Base-by-base conservation (phyloP, 2,888 invertebrate genomes). In the Rhodophaea formosa region DNA sequence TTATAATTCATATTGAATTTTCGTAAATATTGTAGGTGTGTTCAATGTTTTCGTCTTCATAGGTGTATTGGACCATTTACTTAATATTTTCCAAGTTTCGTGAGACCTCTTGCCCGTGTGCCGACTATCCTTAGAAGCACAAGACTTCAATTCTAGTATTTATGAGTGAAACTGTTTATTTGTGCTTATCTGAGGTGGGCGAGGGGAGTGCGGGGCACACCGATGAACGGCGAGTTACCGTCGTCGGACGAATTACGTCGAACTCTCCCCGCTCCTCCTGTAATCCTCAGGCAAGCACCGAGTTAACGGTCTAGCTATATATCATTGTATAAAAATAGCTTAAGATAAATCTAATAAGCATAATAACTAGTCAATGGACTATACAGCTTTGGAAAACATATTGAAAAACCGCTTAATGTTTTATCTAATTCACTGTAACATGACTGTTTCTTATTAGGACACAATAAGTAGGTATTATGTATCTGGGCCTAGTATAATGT, bases 401-500 rank as follows among this genome's bases (percentile, higher is more conserved):
- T 35, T 1, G n/a, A 65, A 66, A 68, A 64, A 65, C 66, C 62
- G 74, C 74, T 74, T 77, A 68, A 69, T 62, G 51, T 59, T 46
- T 62, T 46, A 65, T 60, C 56, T 60, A 62, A 63, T 61, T 45
- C 56, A 53, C 51, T 46, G 59, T 62, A 57, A 61, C 62, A 62
- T 62, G 65, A 65, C 65, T 65, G 65, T 65, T 49, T 49, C 56
- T 56, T 56, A 15, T 51, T 62, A 63, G 60, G 62, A 59, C 62
- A 62, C 61, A 62, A 53, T 65, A 65, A 62, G 60, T 65, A 65
- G 66, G 65, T 61, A 66, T 65, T 67, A 69, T 74, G 67, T 76
- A 83, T 86, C 88, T 88, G 88, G 89, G 90, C 88, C 88, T 91
- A 91, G 86, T 72, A 72, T 86, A 86, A 74, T 88, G 85, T 89